A percentile compares a stretch with the other conserved stretches of the same genome.
phyloP scores from a whole-genome alignment of 1,140 invertebrate species.

The Drosophila ananassae region DNA sequence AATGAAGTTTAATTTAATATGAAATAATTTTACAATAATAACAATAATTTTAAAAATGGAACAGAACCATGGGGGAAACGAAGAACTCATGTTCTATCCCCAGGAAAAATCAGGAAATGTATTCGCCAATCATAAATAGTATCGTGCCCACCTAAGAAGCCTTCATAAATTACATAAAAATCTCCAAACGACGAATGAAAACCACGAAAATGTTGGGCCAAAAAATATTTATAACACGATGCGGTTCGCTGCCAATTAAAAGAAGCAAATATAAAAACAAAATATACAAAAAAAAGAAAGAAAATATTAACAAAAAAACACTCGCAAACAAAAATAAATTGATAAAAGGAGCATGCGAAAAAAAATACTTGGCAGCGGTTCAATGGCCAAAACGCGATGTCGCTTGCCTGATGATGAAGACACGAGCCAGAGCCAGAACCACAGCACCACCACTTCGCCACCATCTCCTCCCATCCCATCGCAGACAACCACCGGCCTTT shows the following conservation, averaged over 20 bases:
- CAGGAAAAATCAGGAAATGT: slow-evolving; percentile 36
- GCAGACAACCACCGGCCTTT: slow-evolving; percentile 19
- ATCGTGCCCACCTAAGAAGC: slow-evolving; percentile 42
- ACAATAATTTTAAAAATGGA: background rate
- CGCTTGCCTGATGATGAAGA: slow-evolving; percentile 28
- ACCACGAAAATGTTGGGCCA: slow-evolving; percentile 56
- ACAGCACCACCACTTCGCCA: slow-evolving; percentile 7
- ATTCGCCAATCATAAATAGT: slow-evolving; percentile 34
- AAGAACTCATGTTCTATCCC: slow-evolving; percentile 1
- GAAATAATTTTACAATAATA: too few relatives aligned
- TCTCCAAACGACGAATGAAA: slow-evolving; percentile 50
- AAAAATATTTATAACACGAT: slow-evolving; percentile 64
- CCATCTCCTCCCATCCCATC: slow-evolving; percentile 7
- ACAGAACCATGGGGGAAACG: background rate
- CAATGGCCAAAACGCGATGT: slow-evolving; percentile 62
- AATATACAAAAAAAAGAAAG: slow-evolving; percentile 16
- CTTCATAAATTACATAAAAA: slow-evolving; percentile 47
- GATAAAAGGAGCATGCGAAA: slow-evolving; percentile 36
- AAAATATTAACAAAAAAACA: slow-evolving; percentile 12
- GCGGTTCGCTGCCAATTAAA: slow-evolving; percentile 59
- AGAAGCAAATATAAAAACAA: slow-evolving; percentile 35
- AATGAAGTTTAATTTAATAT: too few relatives aligned
- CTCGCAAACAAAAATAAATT: slow-evolving; percentile 36
- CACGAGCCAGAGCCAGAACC: slow-evolving; percentile 28
- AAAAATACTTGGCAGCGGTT: slow-evolving; percentile 70